Evolutionary conservation across 2,888 invertebrate genomes (phyloP), one percentile per base, ranked within the genome.

Genomic region (Lycaena phlaeas): DNA sequence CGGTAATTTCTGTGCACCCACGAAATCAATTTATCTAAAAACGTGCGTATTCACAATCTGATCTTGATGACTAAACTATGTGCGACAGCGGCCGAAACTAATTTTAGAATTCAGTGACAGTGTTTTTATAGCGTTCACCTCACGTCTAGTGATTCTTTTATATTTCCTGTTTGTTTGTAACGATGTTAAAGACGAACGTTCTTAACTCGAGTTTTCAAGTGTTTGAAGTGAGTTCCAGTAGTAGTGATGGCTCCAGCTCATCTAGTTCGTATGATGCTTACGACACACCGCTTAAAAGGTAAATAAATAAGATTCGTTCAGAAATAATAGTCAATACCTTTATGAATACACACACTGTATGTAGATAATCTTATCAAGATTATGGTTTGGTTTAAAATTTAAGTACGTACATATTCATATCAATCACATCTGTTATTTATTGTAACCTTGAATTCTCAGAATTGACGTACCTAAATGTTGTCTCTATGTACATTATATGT

Each of bases 51-150:
- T 46, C 63, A 59, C 54, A 49, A 55, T 54, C 54, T 51, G 54
- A 54, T 64, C 57, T 64, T 57, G 48, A 61, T 66, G 67, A 71
- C 57, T 70, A 64, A 60, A 68, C n/a, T n/a, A 52, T 55, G 46
- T 53, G 53, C 48, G 53, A 53, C 52, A 47, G 49, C 57, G 54
- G 50, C 61, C 57, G 57, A 55, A 51, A 51, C 56, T 77, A 81
- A 70, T 68, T 68, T 68, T 79, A 81, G 79, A 69, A 43, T 41
- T 51, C 60, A 64, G 65, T 74, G 79, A 77, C 79, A 78, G 71
- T 64, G 62, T 58, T 54, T 53, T 47, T 52, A 7, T 46, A 53
- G 43, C 53, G 48, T 52, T 50, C 63, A 61, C 64, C 64, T 54
- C 9, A 56, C 53, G 44, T 22, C 22, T 42, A 44, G 50, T 53